A percentile compares a stretch with the other conserved stretches of the same genome.
Conservation (phyloP, 2,113 vertebrate species). For the Anser brachyrhynchus region DNA sequence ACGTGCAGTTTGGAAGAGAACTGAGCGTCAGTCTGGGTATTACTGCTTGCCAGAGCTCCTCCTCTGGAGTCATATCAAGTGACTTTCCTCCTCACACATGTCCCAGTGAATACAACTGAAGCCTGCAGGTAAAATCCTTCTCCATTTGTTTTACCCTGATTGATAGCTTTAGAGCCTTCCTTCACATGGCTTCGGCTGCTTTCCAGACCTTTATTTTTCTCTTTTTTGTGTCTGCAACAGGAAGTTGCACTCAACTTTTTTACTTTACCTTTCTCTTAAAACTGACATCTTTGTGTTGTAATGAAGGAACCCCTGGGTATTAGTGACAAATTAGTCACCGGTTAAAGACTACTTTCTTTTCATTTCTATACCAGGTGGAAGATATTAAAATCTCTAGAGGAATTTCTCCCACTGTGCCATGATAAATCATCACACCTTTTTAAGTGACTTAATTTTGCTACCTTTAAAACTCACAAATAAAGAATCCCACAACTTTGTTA, state of each 20-base stretch:
- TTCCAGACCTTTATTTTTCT: slow-evolving; percentile 26
- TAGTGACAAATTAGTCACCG: slow-evolving; percentile 67
- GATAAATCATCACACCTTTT: slow-evolving; percentile 64
- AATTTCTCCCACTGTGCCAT: slow-evolving; percentile 8
- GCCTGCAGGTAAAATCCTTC: slow-evolving; percentile 51
- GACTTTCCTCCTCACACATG: not conserved
- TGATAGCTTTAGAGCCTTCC: slow-evolving; percentile 29
- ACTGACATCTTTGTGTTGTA: slow-evolving; percentile 55
- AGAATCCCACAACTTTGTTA: not conserved
- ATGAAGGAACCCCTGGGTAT: slow-evolving; percentile 57
- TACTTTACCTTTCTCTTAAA: slow-evolving; percentile 23
- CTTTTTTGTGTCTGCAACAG: not conserved
- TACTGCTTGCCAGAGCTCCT: not conserved
- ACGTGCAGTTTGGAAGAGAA: not conserved
- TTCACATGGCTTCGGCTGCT: not conserved
- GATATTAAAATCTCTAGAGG: slow-evolving; percentile 52
- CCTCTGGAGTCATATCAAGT: not conserved
- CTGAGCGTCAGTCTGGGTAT: not conserved
- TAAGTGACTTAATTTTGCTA: slow-evolving; percentile 62
- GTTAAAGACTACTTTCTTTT: slow-evolving; percentile 19
- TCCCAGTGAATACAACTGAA: slow-evolving; percentile 27
- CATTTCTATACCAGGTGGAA: slow-evolving; percentile 64
- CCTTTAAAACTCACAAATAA: slow-evolving; percentile 61
- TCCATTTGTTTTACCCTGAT: not conserved
- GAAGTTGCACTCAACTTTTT: not conserved